Conservation (phyloP, 2,113 vertebrate genomes). For the Pluvianellus socialis region DNA sequence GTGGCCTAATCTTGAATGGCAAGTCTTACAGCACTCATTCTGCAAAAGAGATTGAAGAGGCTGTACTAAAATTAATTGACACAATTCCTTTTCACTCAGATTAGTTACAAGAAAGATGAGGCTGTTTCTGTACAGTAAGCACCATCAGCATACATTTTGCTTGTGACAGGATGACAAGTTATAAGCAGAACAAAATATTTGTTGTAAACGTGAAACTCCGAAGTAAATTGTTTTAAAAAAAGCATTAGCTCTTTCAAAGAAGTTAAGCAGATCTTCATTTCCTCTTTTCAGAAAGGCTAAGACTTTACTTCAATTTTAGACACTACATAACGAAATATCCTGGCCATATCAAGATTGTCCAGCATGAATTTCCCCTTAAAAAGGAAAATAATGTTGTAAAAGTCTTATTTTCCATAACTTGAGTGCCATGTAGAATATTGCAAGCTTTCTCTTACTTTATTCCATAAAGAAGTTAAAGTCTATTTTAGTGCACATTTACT, state of each 20-base stretch:
- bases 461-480: neutral
- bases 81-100: neutral
- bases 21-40: neutral
- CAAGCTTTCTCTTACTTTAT: slow-evolving; percentile 14
- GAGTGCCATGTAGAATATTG: neutral
- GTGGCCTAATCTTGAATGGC: neutral
- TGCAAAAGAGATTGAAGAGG: neutral
- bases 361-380: neutral
- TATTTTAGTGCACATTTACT: neutral
- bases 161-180: slow-evolving; percentile 10
- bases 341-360: neutral
- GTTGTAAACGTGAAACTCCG: neutral
- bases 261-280: neutral
- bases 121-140: neutral
- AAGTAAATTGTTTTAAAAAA: neutral
- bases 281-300: slow-evolving; percentile 4
- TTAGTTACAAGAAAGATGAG: neutral
- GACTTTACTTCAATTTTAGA: slow-evolving; percentile 12
- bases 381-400: neutral
- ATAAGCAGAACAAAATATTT: slow-evolving; percentile 1
- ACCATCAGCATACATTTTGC: neutral
- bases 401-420: neutral
- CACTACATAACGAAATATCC: neutral
- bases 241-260: neutral
- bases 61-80: neutral